Evolutionary conservation across 2,797 vertebrate species (phyloP).

Genomic region (Onychomys arenicola): DNA sequence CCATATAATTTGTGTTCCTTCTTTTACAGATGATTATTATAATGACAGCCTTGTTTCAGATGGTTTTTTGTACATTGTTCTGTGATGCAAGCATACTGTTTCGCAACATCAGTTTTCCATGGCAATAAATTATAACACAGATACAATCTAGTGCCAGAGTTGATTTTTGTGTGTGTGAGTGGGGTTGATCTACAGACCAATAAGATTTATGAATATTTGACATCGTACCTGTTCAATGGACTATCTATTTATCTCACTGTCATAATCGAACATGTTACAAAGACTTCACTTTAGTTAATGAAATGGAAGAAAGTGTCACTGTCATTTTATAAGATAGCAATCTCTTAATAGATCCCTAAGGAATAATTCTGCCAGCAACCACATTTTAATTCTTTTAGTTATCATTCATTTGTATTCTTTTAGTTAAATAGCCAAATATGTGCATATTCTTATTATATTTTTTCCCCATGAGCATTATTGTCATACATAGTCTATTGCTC

Average conservation of each 20-base stretch:
- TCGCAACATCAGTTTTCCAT: conserved; percentile 67
- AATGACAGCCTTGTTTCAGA: conserved; percentile 73
- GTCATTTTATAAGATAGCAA: conserved; percentile 18
- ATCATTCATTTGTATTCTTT: not conserved
- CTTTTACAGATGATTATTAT: conserved; percentile 75
- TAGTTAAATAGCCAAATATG: conserved; percentile 28
- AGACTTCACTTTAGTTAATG: conserved; percentile 75
- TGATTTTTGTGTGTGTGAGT: conserved; percentile 80
- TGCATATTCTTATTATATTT: not conserved
- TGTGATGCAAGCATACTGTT: conserved; percentile 67
- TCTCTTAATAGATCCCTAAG: conserved; percentile 19
- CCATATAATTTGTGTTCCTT: conserved; percentile 73
- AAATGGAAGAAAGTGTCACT: conserved; percentile 57
- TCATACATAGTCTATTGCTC: not conserved
- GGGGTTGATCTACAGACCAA: conserved; percentile 67
- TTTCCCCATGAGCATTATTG: not conserved
- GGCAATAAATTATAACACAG: conserved; percentile 70
- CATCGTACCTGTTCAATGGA: conserved; percentile 66
- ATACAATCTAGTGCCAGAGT: conserved; percentile 67
- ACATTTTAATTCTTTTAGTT: not conserved
- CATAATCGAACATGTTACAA: conserved; percentile 66
- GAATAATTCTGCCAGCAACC: not conserved
- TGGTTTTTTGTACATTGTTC: conserved; percentile 54
- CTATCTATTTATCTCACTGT: conserved; percentile 61
- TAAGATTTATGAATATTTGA: conserved; percentile 69